Evolutionary conservation across 2,888 invertebrate genomes (phyloP).

Genomic region (Polylopha cassiicola): DNA sequence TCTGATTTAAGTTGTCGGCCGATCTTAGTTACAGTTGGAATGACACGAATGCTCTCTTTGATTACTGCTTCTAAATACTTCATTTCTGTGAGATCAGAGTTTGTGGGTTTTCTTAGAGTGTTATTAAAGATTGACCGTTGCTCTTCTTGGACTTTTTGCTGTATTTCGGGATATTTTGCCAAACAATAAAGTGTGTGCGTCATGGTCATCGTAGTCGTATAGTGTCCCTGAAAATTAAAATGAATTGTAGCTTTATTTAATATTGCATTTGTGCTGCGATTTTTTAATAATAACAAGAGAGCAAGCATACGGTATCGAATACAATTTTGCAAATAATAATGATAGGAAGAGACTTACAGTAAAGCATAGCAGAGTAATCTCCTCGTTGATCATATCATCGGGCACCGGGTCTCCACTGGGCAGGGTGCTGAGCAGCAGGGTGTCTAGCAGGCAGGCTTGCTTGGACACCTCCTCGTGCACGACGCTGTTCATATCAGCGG

Average conservation of each 20-base stretch:
- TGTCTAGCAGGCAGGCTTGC: conserved; percentile 32
- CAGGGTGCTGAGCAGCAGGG: conserved; percentile 31
- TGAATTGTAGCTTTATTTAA: too few species aligned
- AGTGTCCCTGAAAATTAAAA: conserved; percentile 42
- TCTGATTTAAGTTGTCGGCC: conserved; percentile 35
- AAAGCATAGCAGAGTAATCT: conserved; percentile 35
- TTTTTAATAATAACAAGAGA: neutral
- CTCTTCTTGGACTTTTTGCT: conserved; percentile 34
- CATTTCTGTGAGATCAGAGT: conserved; percentile 36
- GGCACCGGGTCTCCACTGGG: conserved; percentile 31
- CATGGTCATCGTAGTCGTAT: conserved; percentile 38
- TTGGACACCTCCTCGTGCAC: conserved; percentile 28
- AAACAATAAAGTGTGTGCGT: conserved; percentile 35
- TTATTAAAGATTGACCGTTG: conserved; percentile 33
- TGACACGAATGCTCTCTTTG: conserved; percentile 37
- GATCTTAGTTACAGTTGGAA: conserved; percentile 39
- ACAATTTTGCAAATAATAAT: too few species aligned
- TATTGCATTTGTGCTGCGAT: conserved; percentile 1
- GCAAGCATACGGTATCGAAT: too few species aligned
- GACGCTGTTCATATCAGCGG: conserved; percentile 19
- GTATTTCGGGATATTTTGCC: conserved; percentile 35
- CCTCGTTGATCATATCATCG: conserved; percentile 36
- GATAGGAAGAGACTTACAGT: too few species aligned
- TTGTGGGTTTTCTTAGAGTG: conserved; percentile 29
- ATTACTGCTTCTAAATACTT: conserved; percentile 41